phyloP scores from a whole-genome alignment of 37 sponge, comb jelly and placozoan genomes.

The Spongilla lacustris region DNA sequence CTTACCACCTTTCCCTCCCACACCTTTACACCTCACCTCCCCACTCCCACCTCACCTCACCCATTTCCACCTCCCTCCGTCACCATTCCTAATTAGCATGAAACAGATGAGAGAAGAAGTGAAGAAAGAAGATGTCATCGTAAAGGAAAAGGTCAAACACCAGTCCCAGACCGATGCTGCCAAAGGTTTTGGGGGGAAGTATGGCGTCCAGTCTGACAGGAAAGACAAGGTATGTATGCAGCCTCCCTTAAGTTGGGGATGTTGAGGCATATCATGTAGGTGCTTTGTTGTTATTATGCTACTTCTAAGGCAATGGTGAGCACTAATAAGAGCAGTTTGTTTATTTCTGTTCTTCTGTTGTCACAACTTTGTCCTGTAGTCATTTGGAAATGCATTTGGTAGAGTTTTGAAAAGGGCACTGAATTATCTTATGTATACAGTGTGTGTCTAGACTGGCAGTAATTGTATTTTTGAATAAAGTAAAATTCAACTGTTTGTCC shows the following conservation, averaged over 20 bases:
- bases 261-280: too few species aligned
- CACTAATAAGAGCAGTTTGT: not conserved
- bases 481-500: too few species aligned
- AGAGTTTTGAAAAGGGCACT: too few species aligned
- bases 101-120: slow-evolving; percentile 69
- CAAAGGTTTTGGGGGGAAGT: slow-evolving; percentile 94
- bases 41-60: not conserved
- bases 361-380: not conserved
- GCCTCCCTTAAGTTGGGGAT: too few species aligned
- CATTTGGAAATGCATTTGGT: too few species aligned
- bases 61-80: too few species aligned
- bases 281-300: not conserved
- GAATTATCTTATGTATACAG: too few species aligned
- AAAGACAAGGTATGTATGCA: slow-evolving; percentile 74
- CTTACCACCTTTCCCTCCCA: not conserved
- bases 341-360: not conserved
- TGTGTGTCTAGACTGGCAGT: too few species aligned
- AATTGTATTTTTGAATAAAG: too few species aligned
- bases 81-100: slow-evolving; percentile 37
- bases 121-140: slow-evolving; percentile 70
- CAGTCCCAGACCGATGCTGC: slow-evolving; percentile 88
- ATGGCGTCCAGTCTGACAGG: slow-evolving; percentile 88
- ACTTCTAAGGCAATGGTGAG: too few species aligned
- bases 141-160: slow-evolving; percentile 73
- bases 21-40: not conserved